A percentile compares a stretch with the other conserved stretches of the same genome.
phyloP scores from a whole-genome alignment of 2,797 vertebrate species.

The Moxostoma hubbsi region DNA sequence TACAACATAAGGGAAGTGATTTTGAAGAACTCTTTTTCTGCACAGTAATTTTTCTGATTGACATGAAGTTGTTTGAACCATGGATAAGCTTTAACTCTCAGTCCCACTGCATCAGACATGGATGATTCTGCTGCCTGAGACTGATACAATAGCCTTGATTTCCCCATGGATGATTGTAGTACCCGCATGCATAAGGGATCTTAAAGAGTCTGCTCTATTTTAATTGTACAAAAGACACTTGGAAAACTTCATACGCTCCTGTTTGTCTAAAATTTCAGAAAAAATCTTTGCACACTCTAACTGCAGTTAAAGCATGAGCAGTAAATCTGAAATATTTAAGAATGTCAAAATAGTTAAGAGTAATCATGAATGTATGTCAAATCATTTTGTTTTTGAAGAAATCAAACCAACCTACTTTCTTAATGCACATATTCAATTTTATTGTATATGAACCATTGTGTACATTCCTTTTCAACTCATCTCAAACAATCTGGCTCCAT shows the following conservation, averaged over 20 bases:
- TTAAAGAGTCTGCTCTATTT: constrained; percentile 19
- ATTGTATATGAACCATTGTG: no score
- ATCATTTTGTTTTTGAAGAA: no score
- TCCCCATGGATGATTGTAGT: constrained; percentile 50
- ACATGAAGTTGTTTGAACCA: constrained; percentile 42
- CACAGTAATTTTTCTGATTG: constrained; percentile 54
- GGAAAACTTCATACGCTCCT: not conserved
- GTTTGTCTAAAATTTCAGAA: not conserved
- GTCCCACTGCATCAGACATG: constrained; percentile 50
- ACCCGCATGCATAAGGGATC: constrained; percentile 33
- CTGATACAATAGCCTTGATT: constrained; percentile 61
- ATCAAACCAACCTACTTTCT: no score
- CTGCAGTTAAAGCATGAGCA: no score
- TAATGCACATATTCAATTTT: no score
- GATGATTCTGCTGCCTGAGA: constrained; percentile 58
- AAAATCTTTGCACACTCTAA: no score
- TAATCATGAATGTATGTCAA: no score
- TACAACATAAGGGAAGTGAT: not conserved
- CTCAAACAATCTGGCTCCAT: no score
- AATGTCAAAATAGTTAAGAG: not conserved
- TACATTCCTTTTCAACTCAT: no score
- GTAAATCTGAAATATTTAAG: not conserved
- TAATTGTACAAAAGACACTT: constrained; percentile 31
- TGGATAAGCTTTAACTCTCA: constrained; percentile 47
- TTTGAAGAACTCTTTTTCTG: constrained; percentile 4